Base-by-base conservation (phyloP, 1,140 invertebrate genomes). In the Pygmarrhopalites habei region DNA sequence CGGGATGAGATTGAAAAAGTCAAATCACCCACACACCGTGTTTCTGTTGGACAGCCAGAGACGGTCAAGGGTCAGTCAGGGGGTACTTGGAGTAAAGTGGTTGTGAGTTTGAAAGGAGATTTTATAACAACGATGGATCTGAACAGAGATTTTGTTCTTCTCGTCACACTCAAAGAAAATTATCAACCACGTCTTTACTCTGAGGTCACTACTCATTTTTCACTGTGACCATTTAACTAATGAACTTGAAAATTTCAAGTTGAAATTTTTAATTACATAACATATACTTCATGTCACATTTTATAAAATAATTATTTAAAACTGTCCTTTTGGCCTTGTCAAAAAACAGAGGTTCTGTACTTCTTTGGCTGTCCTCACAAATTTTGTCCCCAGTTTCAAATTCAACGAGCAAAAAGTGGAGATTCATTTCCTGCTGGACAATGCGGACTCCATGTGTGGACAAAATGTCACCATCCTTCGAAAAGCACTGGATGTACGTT, bases 361-460 rank as follows among this genome's bases (percentile, higher is more conserved):
- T 3, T 56, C 44, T 14, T 32, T 58, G 0, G 55, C 66, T 19
- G 39, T 69, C 2, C 66, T 71, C 67, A 35, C 68, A 5, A 66
- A 66, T 47, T 47, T 72, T 1, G 60, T 70, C 17, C 71, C 71
- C 3, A 60, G 32, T 21, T 61, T 71, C 28, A 56, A 66, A 23
- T 39, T 65, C 32, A 51, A 65, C 7, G 68, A 70, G 15, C 70
- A 67, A 51, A 72, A 69, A 25, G 66, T 69, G 12, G 73, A 74
- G 51, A 23, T 74, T 14, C 62, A 74, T 25, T 71, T 74, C 49
- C 43, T 74, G 14, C 56, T 74, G 17, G 73, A 74, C 62, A 61
- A 73, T 5, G 72, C 72, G 25, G 74, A 69, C 35, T 73, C 75
- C 21, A 75, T 76, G 71, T 25, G 19, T 15, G 72, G 73, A n/a